Percentiles rank a stretch among this genome's conserved stretches.
Evolutionary conservation across 2,888 invertebrate genomes (phyloP).

Genomic region (Acanthococcus lagerstroemiae): DNA sequence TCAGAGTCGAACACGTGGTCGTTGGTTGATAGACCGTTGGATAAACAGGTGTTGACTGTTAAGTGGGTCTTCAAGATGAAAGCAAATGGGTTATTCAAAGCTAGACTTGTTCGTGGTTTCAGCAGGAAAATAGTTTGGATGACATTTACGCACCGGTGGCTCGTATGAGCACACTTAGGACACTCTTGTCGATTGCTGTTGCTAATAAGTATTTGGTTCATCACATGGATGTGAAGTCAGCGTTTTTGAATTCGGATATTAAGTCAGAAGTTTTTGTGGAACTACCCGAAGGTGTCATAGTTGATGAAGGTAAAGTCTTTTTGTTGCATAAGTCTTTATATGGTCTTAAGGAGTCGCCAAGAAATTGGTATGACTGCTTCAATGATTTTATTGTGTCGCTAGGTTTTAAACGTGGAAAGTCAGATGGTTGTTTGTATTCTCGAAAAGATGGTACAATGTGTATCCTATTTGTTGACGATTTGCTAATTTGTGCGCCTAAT

Average conservation of each 20-base stretch:
- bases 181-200: conserved; percentile 36
- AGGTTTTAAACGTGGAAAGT: conserved; percentile 25
- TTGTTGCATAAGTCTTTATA: conserved; percentile 32
- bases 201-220: conserved; percentile 35
- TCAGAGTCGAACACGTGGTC: not conserved
- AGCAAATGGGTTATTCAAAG: no score
- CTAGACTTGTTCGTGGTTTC: no score
- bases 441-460: no score
- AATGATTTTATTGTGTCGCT: conserved; percentile 10
- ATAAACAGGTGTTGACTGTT: not conserved
- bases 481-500: conserved; percentile 7
- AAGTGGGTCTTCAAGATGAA: not conserved
- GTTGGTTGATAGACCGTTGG: not conserved
- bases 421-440: not conserved
- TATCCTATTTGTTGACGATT: conserved; percentile 30
- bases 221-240: conserved; percentile 38
- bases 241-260: conserved; percentile 38
- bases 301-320: conserved; percentile 31
- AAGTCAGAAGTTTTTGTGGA: conserved; percentile 37
- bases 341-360: conserved; percentile 30
- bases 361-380: conserved; percentile 26
- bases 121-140: not conserved
- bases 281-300: conserved; percentile 17
- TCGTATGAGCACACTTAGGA: conserved; percentile 35
- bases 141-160: conserved; percentile 38